These are phyloP conservation scores for Boloria selene DNA, from an alignment of 2,888 invertebrate species.

Conservation along the genomic window DNA sequence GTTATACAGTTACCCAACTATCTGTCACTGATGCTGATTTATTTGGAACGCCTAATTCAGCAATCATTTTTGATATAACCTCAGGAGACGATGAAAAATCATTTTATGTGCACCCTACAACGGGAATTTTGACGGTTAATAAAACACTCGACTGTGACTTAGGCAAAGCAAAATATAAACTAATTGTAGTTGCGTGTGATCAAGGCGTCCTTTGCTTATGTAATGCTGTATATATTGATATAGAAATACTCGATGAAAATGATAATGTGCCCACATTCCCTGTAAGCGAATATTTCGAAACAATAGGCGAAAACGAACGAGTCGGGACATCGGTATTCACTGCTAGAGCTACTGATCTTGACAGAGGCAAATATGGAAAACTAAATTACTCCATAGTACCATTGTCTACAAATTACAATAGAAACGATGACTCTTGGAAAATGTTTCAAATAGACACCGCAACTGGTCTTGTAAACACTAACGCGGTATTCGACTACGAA, in stretches of 20 bases:
- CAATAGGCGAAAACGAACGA: conserved; percentile 94
- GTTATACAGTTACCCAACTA: conserved; percentile 87
- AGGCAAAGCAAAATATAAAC: conserved; percentile 86
- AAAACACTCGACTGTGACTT: conserved; percentile 91
- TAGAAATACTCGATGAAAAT: conserved; percentile 93
- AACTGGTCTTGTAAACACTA: conserved; percentile 91
- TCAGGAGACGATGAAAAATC: conserved; percentile 92
- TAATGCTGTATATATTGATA: conserved; percentile 87
- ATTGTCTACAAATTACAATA: conserved; percentile 82
- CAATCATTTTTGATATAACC: conserved; percentile 91
- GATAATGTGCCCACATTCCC: conserved; percentile 96
- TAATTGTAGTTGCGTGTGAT: conserved; percentile 93
- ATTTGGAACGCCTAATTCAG: conserved; percentile 88
- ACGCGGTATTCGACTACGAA: conserved; percentile 94
- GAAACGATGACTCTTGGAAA: conserved; percentile 89
- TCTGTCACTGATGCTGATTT: conserved; percentile 89
- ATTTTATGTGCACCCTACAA: conserved; percentile 87
- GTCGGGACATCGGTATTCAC: conserved; percentile 93
- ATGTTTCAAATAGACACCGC: conserved; percentile 90
- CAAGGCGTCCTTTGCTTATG: conserved; percentile 87
- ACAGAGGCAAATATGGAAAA: conserved; percentile 91
- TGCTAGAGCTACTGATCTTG: conserved; percentile 94
- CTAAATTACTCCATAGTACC: conserved; percentile 92
- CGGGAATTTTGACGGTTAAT: conserved; percentile 88
- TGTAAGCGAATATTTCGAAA: conserved; percentile 93